Percentiles rank a stretch among this genome's conserved stretches.
phyloP scores from a whole-genome alignment of 2,888 invertebrate species.

The Liodrosophila aerea region DNA sequence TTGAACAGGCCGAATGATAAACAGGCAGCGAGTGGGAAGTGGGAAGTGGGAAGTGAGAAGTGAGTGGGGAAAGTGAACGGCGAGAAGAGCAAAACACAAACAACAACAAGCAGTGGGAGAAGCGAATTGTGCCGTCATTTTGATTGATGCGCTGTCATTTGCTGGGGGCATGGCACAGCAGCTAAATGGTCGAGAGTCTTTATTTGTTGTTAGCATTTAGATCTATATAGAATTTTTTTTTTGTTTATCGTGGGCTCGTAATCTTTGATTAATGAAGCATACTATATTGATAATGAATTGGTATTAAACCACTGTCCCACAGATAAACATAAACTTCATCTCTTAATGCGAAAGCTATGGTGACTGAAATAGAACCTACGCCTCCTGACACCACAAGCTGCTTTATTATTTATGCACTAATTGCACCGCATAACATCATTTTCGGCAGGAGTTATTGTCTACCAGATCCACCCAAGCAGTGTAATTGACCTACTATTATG shows the following conservation, averaged over 20 bases:
- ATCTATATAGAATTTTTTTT: slow-evolving; percentile 4
- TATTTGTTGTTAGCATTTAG: slow-evolving; percentile 7
- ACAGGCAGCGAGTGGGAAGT: neutral
- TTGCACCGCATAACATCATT: neutral
- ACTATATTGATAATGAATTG: slow-evolving; percentile 14
- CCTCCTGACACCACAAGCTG: no score
- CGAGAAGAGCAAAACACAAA: no score
- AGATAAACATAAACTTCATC: no score
- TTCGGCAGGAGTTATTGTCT: neutral
- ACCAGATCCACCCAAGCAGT: slow-evolving; percentile 4
- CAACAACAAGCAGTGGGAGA: neutral
- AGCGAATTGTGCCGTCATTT: slow-evolving; percentile 34
- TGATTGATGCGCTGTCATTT: slow-evolving; percentile 64
- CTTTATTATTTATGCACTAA: slow-evolving; percentile 6
- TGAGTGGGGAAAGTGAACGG: neutral
- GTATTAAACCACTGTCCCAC: slow-evolving; percentile 2
- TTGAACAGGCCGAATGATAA: slow-evolving; percentile 27
- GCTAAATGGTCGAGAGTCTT: slow-evolving; percentile 28
- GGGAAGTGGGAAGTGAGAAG: neutral
- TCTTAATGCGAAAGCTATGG: neutral
- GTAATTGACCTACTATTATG: slow-evolving; percentile 47
- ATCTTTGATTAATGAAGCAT: slow-evolving; percentile 53
- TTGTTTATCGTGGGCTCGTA: slow-evolving; percentile 8
- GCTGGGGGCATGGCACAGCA: slow-evolving; percentile 25
- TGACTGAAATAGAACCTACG: neutral